phyloP scores from a whole-genome alignment of 2,113 vertebrate species.

The Menura novaehollandiae region DNA sequence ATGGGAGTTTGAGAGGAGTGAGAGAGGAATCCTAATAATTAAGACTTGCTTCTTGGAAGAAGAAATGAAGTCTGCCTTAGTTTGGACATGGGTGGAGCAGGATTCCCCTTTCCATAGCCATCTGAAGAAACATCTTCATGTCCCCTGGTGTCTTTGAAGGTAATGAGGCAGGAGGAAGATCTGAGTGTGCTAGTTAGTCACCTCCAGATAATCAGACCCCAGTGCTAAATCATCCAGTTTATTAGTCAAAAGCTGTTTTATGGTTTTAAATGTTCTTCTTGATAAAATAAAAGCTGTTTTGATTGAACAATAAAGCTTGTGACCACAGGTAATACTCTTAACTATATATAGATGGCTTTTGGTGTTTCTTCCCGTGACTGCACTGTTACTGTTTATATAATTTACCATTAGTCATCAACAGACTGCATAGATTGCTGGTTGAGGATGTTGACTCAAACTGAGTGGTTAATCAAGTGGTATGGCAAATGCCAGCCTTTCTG shows the following conservation, averaged over 20 bases:
- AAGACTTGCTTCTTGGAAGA: neutral
- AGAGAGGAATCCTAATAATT: neutral
- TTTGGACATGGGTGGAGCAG: neutral
- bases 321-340: neutral
- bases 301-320: neutral
- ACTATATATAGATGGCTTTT: neutral
- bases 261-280: neutral
- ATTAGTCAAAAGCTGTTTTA: neutral
- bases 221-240: neutral
- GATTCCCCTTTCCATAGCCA: neutral
- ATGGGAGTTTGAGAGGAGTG: neutral
- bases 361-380: conserved; percentile 9
- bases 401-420: conserved; percentile 1
- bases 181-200: neutral
- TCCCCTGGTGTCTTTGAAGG: neutral
- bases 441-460: neutral
- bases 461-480: neutral
- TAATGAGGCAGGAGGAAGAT: neutral
- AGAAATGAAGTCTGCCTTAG: neutral
- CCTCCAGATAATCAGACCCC: neutral
- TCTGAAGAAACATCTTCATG: neutral
- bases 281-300: neutral
- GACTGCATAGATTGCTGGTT: neutral
- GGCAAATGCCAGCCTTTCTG: neutral
- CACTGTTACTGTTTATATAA: conserved; percentile 4